Conservation (phyloP, 1,140 invertebrate genomes). For the Thereuonema tuberculata region DNA sequence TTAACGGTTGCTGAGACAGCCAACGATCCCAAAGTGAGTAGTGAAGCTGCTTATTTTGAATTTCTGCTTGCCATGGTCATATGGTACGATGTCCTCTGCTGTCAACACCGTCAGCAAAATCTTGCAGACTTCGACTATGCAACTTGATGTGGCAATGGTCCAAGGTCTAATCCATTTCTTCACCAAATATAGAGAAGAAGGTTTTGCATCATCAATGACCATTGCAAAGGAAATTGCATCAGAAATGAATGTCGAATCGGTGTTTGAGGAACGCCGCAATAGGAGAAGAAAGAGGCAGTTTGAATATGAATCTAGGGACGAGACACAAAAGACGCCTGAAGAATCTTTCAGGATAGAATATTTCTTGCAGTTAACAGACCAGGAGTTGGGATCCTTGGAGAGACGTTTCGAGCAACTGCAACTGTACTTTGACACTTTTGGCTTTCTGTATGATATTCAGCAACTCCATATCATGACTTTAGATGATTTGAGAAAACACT, state of each 20-base stretch:
- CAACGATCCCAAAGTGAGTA: not conserved
- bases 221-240: not conserved
- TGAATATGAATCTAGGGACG: too few species aligned
- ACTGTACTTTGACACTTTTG: too few species aligned
- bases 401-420: too few species aligned
- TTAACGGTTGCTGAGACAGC: not conserved
- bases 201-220: not conserved
- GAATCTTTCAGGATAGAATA: too few species aligned
- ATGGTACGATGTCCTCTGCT: not conserved
- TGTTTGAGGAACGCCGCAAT: not conserved
- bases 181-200: not conserved
- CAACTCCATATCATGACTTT: too few species aligned
- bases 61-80: not conserved
- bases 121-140: not conserved
- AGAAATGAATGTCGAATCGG: not conserved
- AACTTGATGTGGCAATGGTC: not conserved
- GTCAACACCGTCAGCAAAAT: not conserved
- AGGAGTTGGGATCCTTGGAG: too few species aligned
- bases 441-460: too few species aligned
- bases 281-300: too few species aligned
- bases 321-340: too few species aligned
- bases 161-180: not conserved
- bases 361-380: too few species aligned
- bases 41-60: not conserved
- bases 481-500: too few species aligned